phyloP scores from a whole-genome alignment of 1,140 invertebrate genomes.

The Tetramorium simillimum region DNA sequence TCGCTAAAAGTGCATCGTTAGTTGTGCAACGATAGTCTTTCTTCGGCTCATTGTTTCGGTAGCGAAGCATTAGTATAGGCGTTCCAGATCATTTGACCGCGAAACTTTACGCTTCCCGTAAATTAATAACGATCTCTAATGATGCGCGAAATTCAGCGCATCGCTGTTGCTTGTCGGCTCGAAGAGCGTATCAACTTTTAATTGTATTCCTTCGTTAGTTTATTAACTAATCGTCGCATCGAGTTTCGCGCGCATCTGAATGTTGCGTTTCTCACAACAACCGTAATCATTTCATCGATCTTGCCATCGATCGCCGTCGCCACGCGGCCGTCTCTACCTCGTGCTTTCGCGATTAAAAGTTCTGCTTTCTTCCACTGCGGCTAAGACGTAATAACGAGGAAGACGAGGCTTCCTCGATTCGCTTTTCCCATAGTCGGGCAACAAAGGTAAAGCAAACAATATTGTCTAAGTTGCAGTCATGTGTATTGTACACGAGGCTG shows the following conservation, averaged over 20 bases:
- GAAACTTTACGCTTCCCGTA: slow-evolving; percentile 45
- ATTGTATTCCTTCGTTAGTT: slow-evolving; percentile 31
- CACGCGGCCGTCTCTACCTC: not conserved
- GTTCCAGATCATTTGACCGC: slow-evolving; percentile 39
- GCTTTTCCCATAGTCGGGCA: not conserved
- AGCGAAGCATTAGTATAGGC: not conserved
- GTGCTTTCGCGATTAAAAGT: slow-evolving; percentile 17
- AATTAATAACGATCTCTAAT: slow-evolving; percentile 62
- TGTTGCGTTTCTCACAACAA: not conserved
- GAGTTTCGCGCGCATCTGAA: not conserved
- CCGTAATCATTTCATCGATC: not conserved
- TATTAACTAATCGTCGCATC: slow-evolving; percentile 3
- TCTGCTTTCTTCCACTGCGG: not conserved
- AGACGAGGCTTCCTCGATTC: slow-evolving; percentile 33
- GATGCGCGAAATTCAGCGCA: slow-evolving; percentile 42
- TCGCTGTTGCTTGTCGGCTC: not conserved
- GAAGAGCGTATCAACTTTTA: slow-evolving; percentile 36
- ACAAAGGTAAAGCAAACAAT: slow-evolving; percentile 56
- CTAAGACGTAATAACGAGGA: slow-evolving; percentile 28
- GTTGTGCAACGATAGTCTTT: not conserved
- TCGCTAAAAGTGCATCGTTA: not conserved
- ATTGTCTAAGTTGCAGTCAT: slow-evolving; percentile 55
- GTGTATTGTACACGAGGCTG: slow-evolving; percentile 51
- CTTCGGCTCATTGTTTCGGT: not conserved
- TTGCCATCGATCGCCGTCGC: not conserved